Evolutionary conservation across 2,113 vertebrate genomes (phyloP), one percentile per base, ranked within the genome.

Genomic region (Etheostoma cragini): DNA sequence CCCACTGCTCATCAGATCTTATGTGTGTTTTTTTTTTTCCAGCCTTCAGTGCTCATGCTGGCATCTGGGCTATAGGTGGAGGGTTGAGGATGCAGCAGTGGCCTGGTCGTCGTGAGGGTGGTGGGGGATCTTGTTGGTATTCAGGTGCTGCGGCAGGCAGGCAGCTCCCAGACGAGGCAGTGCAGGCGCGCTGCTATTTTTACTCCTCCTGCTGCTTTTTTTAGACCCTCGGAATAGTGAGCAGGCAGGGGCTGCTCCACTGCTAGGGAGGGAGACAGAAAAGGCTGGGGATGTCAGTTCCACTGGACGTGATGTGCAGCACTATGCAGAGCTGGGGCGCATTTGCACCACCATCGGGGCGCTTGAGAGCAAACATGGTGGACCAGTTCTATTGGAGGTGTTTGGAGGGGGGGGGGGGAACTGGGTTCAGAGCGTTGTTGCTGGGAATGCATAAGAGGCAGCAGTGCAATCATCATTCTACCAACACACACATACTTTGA

Each of bases 101-200:
- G 79, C 76, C 71, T 76, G 60, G 79, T 72, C 52, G 72, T 58
- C 50, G 67, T 85, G 67, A 54, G 77, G 69, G 64, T 72, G 64
- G 12, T 50, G 49, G 60, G 61, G 88, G 91, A 94, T 91, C 81
- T 91, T 91, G 96, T 98, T 98, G 96, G 95, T 98, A 98, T 98
- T 98, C 97, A 92, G 94, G 95, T 95, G 95, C 94, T 95, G 95
- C 95, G 92, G 96, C 91, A 72, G 72, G 78, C 63, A 80, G 81
- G 92, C 90, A 92, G 94, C 96, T 94, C 95, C 95, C 96, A 98
- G 97, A 98, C 97, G 94, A 97, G 95, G 96, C 96, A 97, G 96
- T 95, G 95, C 95, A 93, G 77, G 89, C 90, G 66, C 89, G 94
- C 96, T 97, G 96, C 97, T 97, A 97, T 98, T 99, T 98, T 98